These are phyloP conservation scores for Pararge aegeria DNA, from an alignment of 1,140 invertebrate genomes.

Conservation along the genomic window DNA sequence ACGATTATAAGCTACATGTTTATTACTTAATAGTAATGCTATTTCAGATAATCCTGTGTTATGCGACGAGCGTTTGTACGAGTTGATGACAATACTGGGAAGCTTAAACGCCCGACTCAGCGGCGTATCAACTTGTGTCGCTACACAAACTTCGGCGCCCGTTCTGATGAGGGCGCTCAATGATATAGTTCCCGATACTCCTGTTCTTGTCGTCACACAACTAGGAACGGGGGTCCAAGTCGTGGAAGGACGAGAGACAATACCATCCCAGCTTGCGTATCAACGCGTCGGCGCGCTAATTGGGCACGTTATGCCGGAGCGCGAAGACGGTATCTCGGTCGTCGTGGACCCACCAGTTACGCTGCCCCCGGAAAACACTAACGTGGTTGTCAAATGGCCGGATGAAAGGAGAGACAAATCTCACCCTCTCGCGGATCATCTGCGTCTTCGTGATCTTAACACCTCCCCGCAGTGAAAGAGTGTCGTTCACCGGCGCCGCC, in stretches of 20 bases:
- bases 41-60: conserved; percentile 87
- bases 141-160: conserved; percentile 72
- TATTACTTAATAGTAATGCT: conserved; percentile 65
- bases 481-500: conserved; percentile 28
- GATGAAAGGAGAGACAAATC: conserved; percentile 46
- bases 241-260: conserved; percentile 32
- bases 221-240: conserved; percentile 33
- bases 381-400: conserved; percentile 60
- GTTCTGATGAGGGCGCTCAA: conserved; percentile 70
- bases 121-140: conserved; percentile 80
- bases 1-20: no score
- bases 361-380: conserved; percentile 56
- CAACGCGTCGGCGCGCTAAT: conserved; percentile 55
- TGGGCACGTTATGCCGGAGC: conserved; percentile 71
- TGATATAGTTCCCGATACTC: conserved; percentile 55
- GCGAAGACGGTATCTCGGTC: conserved; percentile 71
- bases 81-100: conserved; percentile 84
- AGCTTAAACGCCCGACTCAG: conserved; percentile 85
- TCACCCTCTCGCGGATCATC: conserved; percentile 56
- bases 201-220: conserved; percentile 52
- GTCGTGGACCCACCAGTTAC: conserved; percentile 67
- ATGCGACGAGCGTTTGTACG: conserved; percentile 84
- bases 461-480: conserved; percentile 57
- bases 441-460: conserved; percentile 57
- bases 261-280: conserved; percentile 48